These are phyloP conservation scores for Petrocephalus schoutedeni DNA, from an alignment of 2,797 vertebrate species.

Conservation along the genomic window DNA sequence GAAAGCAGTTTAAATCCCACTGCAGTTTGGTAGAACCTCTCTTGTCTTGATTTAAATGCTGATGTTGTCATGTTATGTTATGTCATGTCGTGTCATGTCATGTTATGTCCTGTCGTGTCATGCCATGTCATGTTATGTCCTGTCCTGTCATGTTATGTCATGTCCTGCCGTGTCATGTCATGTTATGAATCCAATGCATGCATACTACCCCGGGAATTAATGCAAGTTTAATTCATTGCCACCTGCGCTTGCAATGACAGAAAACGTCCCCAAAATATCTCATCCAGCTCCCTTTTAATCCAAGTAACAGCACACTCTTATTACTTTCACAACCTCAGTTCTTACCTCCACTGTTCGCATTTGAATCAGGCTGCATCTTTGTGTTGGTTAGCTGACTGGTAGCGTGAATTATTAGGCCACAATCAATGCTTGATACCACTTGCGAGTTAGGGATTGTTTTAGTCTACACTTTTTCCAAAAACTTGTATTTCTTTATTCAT, in stretches of 20 bases:
- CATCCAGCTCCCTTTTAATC: background rate
- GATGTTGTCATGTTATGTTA: too few species aligned
- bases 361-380: background rate
- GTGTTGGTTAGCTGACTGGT: too few species aligned
- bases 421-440: background rate
- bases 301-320: background rate
- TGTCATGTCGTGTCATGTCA: too few species aligned
- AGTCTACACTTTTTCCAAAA: background rate
- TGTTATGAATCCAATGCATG: too few species aligned
- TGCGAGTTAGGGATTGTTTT: background rate
- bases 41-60: too few species aligned
- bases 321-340: background rate
- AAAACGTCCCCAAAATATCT: background rate
- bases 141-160: too few species aligned
- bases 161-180: too few species aligned
- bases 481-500: background rate
- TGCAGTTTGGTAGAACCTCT: too few species aligned
- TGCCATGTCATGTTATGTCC: too few species aligned
- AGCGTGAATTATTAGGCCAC: background rate
- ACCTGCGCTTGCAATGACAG: background rate
- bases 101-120: too few species aligned
- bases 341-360: background rate
- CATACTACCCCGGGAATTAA: too few species aligned
- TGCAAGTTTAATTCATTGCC: background rate
- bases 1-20: background rate